Evolutionary conservation across 2,797 vertebrate genomes (phyloP).

Genomic region (Phoxinus dragarum): DNA sequence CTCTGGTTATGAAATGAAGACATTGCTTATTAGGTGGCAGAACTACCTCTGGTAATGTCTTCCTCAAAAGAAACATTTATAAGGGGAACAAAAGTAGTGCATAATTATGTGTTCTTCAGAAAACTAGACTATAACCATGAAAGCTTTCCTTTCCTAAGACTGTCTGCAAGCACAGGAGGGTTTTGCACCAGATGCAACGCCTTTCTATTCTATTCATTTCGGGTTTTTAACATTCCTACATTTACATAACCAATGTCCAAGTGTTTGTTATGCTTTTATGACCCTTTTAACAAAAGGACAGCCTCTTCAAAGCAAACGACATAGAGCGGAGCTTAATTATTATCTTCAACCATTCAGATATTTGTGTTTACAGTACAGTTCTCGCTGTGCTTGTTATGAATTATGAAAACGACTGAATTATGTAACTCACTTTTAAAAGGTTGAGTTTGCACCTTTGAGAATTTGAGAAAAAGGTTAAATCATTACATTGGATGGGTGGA

Average conservation of each 20-base stretch:
- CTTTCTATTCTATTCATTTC: constrained; percentile 4
- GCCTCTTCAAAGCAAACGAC: constrained; percentile 21
- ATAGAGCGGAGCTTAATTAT: constrained; percentile 26
- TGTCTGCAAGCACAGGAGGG: background rate
- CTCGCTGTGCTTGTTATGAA: background rate
- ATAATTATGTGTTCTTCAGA: constrained; percentile 24
- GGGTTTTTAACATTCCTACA: constrained; percentile 17
- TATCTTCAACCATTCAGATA: constrained; percentile 28
- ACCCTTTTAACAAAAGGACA: constrained; percentile 32
- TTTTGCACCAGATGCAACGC: background rate
- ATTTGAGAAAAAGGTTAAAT: background rate
- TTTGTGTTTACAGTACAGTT: background rate
- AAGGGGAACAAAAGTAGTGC: constrained; percentile 10
- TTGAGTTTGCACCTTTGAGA: background rate
- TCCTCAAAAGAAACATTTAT: constrained; percentile 22
- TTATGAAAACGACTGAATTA: constrained; percentile 7
- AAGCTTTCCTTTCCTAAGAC: constrained; percentile 12
- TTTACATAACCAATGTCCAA: constrained; percentile 35
- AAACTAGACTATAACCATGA: constrained; percentile 23
- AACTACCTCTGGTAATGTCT: constrained; percentile 1
- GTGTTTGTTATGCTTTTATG: background rate
- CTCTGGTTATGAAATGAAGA: background rate
- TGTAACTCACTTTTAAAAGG: background rate
- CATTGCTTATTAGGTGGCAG: background rate
- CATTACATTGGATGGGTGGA: background rate